Base-by-base conservation (phyloP, 2,797 vertebrate species). In the Emys orbicularis region DNA sequence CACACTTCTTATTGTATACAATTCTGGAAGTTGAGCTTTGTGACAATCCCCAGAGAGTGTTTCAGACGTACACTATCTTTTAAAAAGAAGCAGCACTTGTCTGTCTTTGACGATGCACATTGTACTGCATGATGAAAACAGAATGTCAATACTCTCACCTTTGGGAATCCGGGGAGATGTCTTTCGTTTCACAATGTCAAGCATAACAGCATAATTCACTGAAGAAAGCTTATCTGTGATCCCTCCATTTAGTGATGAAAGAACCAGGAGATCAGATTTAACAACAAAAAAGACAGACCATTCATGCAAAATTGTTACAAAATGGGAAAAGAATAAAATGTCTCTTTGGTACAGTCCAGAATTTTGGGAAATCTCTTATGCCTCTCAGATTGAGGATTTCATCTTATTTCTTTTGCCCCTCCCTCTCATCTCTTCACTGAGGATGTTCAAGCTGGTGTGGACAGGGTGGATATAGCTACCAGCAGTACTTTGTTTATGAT, bases 11-110 rank as follows among this genome's bases (percentile, higher is more conserved):
- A 12, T 37, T 87, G 18, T 68, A 96, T 95, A 84, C 56, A 82
- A 47, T n/a, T 47, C 74, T 84, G 54, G 86, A 94, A 96, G 95
- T 95, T 87, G 23, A 96, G 86, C 8, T 96, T 93, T 91, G 12
- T 37, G 12, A 91, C 87, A 87, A 12, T 21, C 74, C 81, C 94
- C 65, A 68, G 84, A 93, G 79, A 92, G 81, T 31, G 88, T 94
- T 93, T 89, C 93, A 89, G 61, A 95, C 49, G n/a, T 34, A 34
- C n/a, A 25, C 44, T 49, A 49, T 49, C 53, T 44, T 92, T 82
- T 61, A n/a, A 87, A 88, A 95, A 86, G 65, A 84, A 95, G 44
- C 65, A 89, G 82, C 54, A 18, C 90, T 81, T 61, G 37, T 90
- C 23, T 74, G 90, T 68, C 89, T 81, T 86, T 61, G 86, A 87